These are phyloP conservation scores for Lethenteron camtschaticum DNA, from an alignment of 2,113 vertebrate genomes.

Conservation along the genomic window DNA sequence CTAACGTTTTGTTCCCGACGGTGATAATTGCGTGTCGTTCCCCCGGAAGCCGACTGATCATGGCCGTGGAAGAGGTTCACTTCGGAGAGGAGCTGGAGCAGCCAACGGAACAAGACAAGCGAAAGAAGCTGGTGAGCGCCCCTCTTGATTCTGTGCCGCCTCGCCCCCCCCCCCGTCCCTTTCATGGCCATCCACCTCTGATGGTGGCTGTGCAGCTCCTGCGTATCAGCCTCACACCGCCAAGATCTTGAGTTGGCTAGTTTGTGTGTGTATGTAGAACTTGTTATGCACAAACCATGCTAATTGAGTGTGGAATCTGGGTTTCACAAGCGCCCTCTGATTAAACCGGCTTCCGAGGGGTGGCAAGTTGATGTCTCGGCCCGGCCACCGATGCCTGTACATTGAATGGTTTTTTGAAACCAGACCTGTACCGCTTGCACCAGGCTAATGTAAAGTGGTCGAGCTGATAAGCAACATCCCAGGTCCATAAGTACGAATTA, in stretches of 20 bases:
- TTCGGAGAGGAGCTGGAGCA: constrained; percentile 68
- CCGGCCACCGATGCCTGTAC: too few relatives aligned
- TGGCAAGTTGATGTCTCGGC: too few relatives aligned
- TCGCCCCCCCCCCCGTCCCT: background rate
- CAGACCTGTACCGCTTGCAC: too few relatives aligned
- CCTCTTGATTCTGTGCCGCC: background rate
- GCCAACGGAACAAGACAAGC: constrained; percentile 89
- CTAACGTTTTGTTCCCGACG: too few relatives aligned
- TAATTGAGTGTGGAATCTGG: background rate
- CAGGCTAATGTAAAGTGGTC: too few relatives aligned
- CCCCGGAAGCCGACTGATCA: constrained; percentile 58
- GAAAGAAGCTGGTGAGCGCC: constrained; percentile 52
- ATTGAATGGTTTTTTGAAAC: too few relatives aligned
- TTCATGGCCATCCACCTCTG: background rate
- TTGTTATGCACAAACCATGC: background rate
- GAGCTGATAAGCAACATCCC: too few relatives aligned
- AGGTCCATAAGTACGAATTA: too few relatives aligned
- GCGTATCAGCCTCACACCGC: background rate
- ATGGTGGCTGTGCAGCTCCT: background rate
- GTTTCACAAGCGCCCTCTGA: too few relatives aligned
- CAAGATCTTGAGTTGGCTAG: background rate
- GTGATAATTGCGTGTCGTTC: too few relatives aligned
- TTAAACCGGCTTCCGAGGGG: too few relatives aligned
- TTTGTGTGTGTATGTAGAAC: background rate
- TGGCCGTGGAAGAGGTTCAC: constrained; percentile 63